Evolutionary conservation across 2,888 invertebrate species (phyloP).

Genomic region (Chloroclysta siterata): DNA sequence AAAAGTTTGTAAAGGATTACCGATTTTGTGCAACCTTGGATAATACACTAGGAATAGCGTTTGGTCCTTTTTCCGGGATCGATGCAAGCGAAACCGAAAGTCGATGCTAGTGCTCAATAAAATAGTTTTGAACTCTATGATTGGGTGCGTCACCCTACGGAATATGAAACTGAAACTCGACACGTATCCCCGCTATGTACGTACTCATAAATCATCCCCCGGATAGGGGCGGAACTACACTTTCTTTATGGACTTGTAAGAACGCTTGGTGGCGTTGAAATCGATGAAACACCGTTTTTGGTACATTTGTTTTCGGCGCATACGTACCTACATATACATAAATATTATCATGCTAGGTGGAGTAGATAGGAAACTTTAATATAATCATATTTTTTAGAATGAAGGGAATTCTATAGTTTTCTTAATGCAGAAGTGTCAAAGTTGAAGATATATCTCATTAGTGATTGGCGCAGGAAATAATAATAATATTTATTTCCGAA

Average conservation of each 20-base stretch:
- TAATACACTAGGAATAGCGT: no score
- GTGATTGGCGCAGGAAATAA: not conserved
- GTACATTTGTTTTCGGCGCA: not conserved
- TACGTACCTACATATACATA: no score
- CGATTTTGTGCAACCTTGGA: no score
- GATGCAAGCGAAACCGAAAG: not conserved
- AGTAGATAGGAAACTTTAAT: not conserved
- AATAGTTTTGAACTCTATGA: slow-evolving; percentile 35
- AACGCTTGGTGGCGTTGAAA: not conserved
- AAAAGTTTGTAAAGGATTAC: no score
- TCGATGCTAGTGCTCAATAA: not conserved
- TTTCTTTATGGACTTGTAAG: slow-evolving; percentile 47
- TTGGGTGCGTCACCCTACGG: slow-evolving; percentile 64
- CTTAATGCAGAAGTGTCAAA: not conserved
- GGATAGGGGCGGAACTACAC: slow-evolving; percentile 66
- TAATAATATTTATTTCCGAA: no score
- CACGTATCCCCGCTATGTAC: slow-evolving; percentile 63
- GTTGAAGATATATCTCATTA: not conserved
- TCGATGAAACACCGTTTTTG: slow-evolving; percentile 1
- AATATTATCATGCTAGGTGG: no score
- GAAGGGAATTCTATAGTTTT: no score
- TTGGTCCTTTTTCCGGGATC: no score
- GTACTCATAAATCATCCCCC: slow-evolving; percentile 66
- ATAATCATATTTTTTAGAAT: no score
- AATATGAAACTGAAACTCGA: slow-evolving; percentile 72